Conservation (phyloP, 1,140 invertebrate genomes). For the Littorina saxatilis region DNA sequence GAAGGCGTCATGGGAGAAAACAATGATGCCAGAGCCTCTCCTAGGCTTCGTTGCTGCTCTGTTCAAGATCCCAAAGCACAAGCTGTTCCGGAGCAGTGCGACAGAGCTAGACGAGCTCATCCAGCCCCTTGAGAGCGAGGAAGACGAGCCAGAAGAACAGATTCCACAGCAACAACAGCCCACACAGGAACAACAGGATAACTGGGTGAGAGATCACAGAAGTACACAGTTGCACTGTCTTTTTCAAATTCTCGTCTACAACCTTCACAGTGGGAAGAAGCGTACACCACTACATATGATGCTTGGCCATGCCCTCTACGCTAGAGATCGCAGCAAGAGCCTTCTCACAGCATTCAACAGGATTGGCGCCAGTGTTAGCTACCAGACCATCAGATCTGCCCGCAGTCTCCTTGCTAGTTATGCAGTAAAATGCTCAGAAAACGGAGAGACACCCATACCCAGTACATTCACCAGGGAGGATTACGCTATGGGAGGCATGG, state of each 20-base stretch:
- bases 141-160: neutral
- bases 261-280: neutral
- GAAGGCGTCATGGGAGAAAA: slow-evolving; percentile 12
- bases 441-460: slow-evolving; percentile 1
- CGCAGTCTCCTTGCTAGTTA: slow-evolving; percentile 13
- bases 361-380: neutral
- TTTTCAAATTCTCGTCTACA: neutral
- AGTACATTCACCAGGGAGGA: neutral
- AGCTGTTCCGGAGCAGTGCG: slow-evolving; percentile 7
- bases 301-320: slow-evolving; percentile 13
- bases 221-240: slow-evolving; percentile 16
- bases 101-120: neutral
- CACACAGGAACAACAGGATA: neutral
- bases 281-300: slow-evolving; percentile 4
- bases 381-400: neutral
- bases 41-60: neutral
- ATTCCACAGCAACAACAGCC: slow-evolving; percentile 5
- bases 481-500: slow-evolving; percentile 11
- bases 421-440: neutral
- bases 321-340: neutral
- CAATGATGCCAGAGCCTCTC: slow-evolving; percentile 7
- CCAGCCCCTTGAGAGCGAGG: neutral
- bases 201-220: slow-evolving; percentile 3
- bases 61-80: neutral
- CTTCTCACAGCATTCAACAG: slow-evolving; percentile 1